Percentiles rank a stretch among this genome's conserved stretches.
Evolutionary conservation across 2,888 invertebrate species (phyloP).

Genomic region (Eledone cirrhosa): DNA sequence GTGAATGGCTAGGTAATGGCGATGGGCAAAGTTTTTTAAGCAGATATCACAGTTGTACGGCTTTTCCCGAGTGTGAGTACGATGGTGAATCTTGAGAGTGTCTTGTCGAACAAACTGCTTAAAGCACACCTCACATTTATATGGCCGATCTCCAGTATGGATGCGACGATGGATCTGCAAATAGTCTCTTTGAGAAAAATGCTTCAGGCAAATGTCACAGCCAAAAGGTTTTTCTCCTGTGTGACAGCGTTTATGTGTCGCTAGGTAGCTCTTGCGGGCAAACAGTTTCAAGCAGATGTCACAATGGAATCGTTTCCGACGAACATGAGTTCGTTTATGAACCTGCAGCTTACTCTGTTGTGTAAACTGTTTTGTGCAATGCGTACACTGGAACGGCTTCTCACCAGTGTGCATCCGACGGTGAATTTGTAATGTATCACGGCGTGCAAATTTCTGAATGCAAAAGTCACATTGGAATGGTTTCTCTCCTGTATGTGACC

Average conservation of each 20-base stretch:
- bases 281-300: slow-evolving; percentile 1
- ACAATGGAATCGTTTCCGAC: slow-evolving; percentile 13
- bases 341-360: slow-evolving; percentile 20
- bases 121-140: slow-evolving; percentile 17
- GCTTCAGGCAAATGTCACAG: slow-evolving; percentile 16
- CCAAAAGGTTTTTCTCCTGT: slow-evolving; percentile 1
- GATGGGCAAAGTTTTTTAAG: neutral
- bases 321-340: neutral
- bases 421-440: slow-evolving; percentile 12
- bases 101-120: neutral
- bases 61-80: slow-evolving; percentile 16
- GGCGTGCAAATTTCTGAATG: slow-evolving; percentile 18
- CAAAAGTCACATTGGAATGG: slow-evolving; percentile 19
- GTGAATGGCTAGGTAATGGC: slow-evolving; percentile 11
- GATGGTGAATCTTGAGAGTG: slow-evolving; percentile 11
- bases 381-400: slow-evolving; percentile 6
- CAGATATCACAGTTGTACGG: slow-evolving; percentile 11
- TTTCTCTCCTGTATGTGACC: neutral
- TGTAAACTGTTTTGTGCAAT: neutral
- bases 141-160: slow-evolving; percentile 7
- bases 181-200: slow-evolving; percentile 10
- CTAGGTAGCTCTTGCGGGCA: slow-evolving; percentile 10
- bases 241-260: neutral
- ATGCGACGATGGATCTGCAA: slow-evolving; percentile 12
- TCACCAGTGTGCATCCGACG: slow-evolving; percentile 14